These are phyloP conservation scores for Ormia ochracea DNA, from an alignment of 2,888 invertebrate species.

Conservation along the genomic window DNA sequence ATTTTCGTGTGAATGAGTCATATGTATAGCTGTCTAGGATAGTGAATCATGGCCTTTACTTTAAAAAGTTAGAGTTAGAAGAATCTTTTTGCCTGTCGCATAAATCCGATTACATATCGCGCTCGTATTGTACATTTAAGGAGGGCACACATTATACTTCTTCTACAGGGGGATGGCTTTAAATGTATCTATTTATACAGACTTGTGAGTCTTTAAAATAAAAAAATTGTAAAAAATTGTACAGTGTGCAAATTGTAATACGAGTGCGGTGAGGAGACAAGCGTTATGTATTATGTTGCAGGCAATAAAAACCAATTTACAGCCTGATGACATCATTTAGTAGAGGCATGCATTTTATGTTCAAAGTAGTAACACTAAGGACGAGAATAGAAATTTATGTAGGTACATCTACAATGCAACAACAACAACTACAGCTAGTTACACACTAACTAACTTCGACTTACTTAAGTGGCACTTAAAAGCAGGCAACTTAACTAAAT, in stretches of 20 bases:
- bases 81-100: too few species aligned
- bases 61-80: too few species aligned
- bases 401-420: background rate
- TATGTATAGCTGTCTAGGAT: too few species aligned
- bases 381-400: background rate
- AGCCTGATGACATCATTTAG: conserved; percentile 21
- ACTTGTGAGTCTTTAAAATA: background rate
- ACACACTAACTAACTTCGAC: conserved; percentile 34
- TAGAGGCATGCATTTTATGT: background rate
- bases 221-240: too few species aligned
- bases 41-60: too few species aligned
- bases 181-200: background rate
- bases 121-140: background rate
- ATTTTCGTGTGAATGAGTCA: too few species aligned
- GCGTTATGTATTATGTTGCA: conserved; percentile 26
- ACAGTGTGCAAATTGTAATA: background rate
- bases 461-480: conserved; percentile 48
- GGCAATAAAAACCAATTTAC: conserved; percentile 33
- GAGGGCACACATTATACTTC: background rate
- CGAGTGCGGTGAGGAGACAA: background rate
- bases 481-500: conserved; percentile 31
- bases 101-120: background rate
- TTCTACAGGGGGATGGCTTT: conserved; percentile 25
- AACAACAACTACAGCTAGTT: background rate
- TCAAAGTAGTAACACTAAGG: background rate